Evolutionary conservation across 2,113 vertebrate species (phyloP).

Genomic region (Xiphophorus maculatus): DNA sequence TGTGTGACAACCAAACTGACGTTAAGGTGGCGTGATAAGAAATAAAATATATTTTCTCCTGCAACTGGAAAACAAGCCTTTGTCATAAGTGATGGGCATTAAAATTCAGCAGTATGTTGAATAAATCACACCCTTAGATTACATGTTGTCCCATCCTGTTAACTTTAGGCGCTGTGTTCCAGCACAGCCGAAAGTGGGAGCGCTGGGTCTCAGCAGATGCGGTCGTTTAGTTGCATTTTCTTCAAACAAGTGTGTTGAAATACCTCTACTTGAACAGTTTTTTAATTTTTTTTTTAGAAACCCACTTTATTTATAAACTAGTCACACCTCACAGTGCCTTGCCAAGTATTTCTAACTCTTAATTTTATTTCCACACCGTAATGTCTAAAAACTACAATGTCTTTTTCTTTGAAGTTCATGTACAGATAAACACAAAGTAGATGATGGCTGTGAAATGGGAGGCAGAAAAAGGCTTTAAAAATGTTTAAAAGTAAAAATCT

Average conservation of each 20-base stretch:
- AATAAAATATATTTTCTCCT: conserved; percentile 28
- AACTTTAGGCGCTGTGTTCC: conserved; percentile 66
- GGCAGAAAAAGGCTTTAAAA: background rate
- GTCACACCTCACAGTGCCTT: background rate
- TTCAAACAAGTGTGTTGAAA: background rate
- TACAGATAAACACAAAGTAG: background rate
- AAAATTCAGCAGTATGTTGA: conserved; percentile 75
- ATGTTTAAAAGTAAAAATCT: background rate
- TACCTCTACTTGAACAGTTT: background rate
- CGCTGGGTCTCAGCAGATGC: conserved; percentile 62
- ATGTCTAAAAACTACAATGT: background rate
- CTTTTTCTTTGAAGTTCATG: background rate
- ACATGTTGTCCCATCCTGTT: conserved; percentile 74
- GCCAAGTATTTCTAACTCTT: background rate
- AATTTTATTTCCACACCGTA: background rate
- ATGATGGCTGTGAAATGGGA: background rate
- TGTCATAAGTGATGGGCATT: conserved; percentile 62
- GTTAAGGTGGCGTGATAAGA: conserved; percentile 62
- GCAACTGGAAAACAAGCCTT: conserved; percentile 57
- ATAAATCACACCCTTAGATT: conserved; percentile 78
- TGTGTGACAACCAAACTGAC: conserved; percentile 60
- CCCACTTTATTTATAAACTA: background rate
- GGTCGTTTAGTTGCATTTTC: conserved; percentile 23
- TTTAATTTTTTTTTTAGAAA: background rate
- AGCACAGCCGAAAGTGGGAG: conserved; percentile 45